Conservation (phyloP, 2,888 invertebrate genomes). For the Apeira syringaria region DNA sequence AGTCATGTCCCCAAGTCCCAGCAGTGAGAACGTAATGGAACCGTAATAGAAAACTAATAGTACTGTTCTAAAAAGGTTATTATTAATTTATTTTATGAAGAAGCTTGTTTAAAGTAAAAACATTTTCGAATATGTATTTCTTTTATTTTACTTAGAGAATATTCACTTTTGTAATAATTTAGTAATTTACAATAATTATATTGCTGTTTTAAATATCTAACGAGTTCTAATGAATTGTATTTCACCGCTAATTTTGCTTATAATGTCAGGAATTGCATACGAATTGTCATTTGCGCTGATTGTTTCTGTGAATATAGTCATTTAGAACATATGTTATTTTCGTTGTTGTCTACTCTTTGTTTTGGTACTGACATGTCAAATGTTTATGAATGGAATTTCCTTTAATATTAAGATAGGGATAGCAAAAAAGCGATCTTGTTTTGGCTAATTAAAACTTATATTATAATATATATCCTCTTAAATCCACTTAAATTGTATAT, state of each 20-base stretch:
- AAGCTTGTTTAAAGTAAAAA: neutral
- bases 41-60: too few relatives aligned
- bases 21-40: too few relatives aligned
- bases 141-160: too few relatives aligned
- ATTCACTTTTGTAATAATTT: slow-evolving; percentile 37
- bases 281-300: slow-evolving; percentile 70
- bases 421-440: slow-evolving; percentile 24
- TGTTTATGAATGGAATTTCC: slow-evolving; percentile 58
- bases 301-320: slow-evolving; percentile 49
- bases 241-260: slow-evolving; percentile 61
- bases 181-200: slow-evolving; percentile 50
- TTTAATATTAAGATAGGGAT: slow-evolving; percentile 35
- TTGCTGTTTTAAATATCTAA: slow-evolving; percentile 76
- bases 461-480: too few relatives aligned
- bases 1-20: too few relatives aligned
- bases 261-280: slow-evolving; percentile 70
- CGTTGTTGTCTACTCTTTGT: slow-evolving; percentile 39
- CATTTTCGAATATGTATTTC: slow-evolving; percentile 5
- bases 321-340: slow-evolving; percentile 36
- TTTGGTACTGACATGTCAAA: slow-evolving; percentile 36
- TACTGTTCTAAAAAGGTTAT: too few relatives aligned
- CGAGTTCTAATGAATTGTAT: slow-evolving; percentile 74
- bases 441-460: neutral
- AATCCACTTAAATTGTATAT: too few relatives aligned
- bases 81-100: too few relatives aligned